These are phyloP conservation scores for Thamnophis elegans DNA, from an alignment of 2,797 vertebrate species.

Conservation along the genomic window DNA sequence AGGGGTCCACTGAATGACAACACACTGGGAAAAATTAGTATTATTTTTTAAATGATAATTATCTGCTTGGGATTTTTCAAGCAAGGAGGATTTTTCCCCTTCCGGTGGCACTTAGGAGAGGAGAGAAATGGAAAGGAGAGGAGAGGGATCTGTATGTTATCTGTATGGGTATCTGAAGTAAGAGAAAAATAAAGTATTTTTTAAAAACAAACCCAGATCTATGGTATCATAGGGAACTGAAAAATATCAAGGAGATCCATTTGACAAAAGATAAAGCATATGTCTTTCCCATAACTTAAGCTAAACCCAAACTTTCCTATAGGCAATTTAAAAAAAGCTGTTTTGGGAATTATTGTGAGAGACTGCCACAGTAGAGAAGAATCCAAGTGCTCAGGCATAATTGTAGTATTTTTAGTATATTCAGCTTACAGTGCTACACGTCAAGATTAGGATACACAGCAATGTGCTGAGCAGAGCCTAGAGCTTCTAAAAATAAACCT, in stretches of 20 bases:
- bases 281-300: conserved; percentile 16
- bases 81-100: neutral
- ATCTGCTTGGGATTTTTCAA: neutral
- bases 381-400: conserved; percentile 66
- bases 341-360: conserved; percentile 51
- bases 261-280: conserved; percentile 51
- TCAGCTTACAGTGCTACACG: conserved; percentile 43
- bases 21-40: neutral
- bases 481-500: conserved; percentile 68
- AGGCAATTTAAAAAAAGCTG: conserved; percentile 28
- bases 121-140: conserved; percentile 21
- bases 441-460: conserved; percentile 60
- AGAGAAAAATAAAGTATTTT: conserved; percentile 17
- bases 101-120: conserved; percentile 47
- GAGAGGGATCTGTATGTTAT: neutral
- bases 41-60: neutral
- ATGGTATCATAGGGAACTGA: conserved; percentile 52
- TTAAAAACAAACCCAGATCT: conserved; percentile 35
- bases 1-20: neutral
- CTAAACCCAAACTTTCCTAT: conserved; percentile 7
- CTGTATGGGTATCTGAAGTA: neutral
- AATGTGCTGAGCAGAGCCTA: conserved; percentile 53
- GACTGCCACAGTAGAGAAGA: conserved; percentile 46
- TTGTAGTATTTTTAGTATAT: conserved; percentile 70
- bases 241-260: conserved; percentile 45